Conservation (phyloP, 2,888 invertebrate genomes). For the Seira ritae region DNA sequence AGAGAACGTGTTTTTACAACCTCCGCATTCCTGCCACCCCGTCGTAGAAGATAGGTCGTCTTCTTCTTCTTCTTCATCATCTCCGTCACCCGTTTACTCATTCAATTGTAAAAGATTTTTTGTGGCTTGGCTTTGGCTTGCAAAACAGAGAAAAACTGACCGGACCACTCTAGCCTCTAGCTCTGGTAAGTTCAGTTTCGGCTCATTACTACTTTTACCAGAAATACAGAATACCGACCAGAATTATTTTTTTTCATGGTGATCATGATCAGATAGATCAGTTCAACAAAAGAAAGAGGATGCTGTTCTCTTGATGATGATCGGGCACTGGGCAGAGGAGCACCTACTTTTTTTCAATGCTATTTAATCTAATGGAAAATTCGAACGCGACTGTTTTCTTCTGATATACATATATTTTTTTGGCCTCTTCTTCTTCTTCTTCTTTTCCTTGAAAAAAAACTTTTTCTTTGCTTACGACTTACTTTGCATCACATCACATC, state of each 20-base stretch:
- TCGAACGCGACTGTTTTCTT: too few species aligned
- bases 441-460: background rate
- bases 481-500: too few species aligned
- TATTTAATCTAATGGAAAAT: too few species aligned
- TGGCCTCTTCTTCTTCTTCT: too few species aligned
- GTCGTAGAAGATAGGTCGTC: slow-evolving; percentile 8
- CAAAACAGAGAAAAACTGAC: background rate
- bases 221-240: background rate
- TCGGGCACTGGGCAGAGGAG: too few species aligned
- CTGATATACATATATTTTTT: too few species aligned
- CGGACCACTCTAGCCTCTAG: background rate
- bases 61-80: background rate
- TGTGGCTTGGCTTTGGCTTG: background rate
- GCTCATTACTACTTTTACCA: background rate
- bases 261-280: too few species aligned
- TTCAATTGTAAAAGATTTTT: too few species aligned
- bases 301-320: too few species aligned
- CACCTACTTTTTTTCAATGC: too few species aligned
- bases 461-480: too few species aligned
- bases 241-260: background rate
- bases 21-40: slow-evolving; percentile 8
- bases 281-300: too few species aligned
- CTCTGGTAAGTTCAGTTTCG: slow-evolving; percentile 1
- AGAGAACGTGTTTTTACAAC: background rate
- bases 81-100: background rate